These are phyloP conservation scores for Erebia epiphron DNA, from an alignment of 2,888 invertebrate species.

Conservation along the genomic window DNA sequence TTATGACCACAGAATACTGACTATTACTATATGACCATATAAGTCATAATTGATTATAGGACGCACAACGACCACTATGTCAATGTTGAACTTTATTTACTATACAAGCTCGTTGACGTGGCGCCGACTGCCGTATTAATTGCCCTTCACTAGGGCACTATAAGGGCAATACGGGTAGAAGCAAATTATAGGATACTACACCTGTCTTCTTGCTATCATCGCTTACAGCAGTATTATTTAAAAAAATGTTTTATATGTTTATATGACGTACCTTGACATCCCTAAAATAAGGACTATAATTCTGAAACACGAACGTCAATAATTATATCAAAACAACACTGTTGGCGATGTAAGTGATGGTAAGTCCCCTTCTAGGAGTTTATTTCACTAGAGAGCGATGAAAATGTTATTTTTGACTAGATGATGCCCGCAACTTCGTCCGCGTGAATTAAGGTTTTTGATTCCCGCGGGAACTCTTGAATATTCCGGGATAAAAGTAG, in stretches of 20 bases:
- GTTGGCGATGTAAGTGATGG: no score
- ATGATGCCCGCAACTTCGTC: no score
- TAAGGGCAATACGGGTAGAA: background rate
- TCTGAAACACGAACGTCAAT: no score
- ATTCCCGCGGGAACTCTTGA: no score
- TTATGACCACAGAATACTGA: background rate
- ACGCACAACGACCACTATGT: background rate
- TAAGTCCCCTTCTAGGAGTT: background rate
- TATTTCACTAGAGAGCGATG: constrained; percentile 8
- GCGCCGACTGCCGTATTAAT: constrained; percentile 3
- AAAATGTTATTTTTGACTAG: constrained; percentile 4
- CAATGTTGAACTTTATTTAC: constrained; percentile 14
- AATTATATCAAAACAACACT: no score
- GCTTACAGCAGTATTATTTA: no score
- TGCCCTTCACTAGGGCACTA: background rate
- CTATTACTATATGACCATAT: no score
- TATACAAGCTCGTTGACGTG: constrained; percentile 7
- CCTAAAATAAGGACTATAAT: no score
- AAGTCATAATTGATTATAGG: constrained; percentile 8
- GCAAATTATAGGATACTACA: constrained; percentile 10
- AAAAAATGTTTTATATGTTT: no score
- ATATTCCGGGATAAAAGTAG: no score
- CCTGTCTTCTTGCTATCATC: background rate
- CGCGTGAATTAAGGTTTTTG: no score
- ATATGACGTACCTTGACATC: no score